A percentile compares a stretch with the other conserved stretches of the same genome.
These are phyloP conservation scores for Lepas anatifera DNA, from an alignment of 2,888 invertebrate species.

Conservation along the genomic window DNA sequence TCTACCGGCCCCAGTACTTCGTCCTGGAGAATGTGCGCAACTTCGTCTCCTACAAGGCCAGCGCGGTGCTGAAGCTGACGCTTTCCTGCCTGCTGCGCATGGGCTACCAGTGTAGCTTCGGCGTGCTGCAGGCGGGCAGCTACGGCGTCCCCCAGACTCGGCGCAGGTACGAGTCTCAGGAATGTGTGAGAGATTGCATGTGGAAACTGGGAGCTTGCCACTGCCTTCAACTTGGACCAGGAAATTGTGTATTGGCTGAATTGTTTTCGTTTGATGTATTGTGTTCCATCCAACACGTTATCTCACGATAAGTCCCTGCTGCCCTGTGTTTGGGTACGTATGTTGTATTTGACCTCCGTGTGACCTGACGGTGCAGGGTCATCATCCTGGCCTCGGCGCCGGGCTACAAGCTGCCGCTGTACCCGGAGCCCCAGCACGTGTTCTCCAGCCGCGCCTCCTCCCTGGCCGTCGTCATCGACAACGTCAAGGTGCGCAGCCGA, in stretches of 20 bases:
- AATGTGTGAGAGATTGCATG: too few relatives aligned
- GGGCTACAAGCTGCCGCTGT: slow-evolving; percentile 55
- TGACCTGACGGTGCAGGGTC: slow-evolving; percentile 35
- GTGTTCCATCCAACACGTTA: too few relatives aligned
- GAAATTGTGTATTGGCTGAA: too few relatives aligned
- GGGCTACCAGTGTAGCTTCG: slow-evolving; percentile 79
- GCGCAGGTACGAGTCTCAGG: too few relatives aligned
- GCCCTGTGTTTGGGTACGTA: too few relatives aligned
- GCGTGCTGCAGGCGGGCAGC: slow-evolving; percentile 71
- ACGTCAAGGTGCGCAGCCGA: slow-evolving; percentile 39
- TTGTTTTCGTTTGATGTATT: too few relatives aligned
- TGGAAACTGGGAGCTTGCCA: too few relatives aligned
- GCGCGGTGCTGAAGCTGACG: slow-evolving; percentile 67
- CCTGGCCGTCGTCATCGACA: slow-evolving; percentile 46
- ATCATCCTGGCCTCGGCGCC: slow-evolving; percentile 73
- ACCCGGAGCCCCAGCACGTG: slow-evolving; percentile 66
- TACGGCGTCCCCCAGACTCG: slow-evolving; percentile 75
- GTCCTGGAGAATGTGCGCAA: slow-evolving; percentile 75
- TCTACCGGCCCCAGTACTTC: slow-evolving; percentile 68
- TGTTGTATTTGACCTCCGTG: too few relatives aligned
- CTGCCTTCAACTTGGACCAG: too few relatives aligned
- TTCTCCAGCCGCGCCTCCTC: slow-evolving; percentile 58
- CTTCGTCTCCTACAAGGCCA: slow-evolving; percentile 68
- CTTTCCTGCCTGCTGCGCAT: slow-evolving; percentile 60
- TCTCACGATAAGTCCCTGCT: too few relatives aligned